phyloP scores from a whole-genome alignment of 2,888 invertebrate species.

The Rambutsinella grinnellia region DNA sequence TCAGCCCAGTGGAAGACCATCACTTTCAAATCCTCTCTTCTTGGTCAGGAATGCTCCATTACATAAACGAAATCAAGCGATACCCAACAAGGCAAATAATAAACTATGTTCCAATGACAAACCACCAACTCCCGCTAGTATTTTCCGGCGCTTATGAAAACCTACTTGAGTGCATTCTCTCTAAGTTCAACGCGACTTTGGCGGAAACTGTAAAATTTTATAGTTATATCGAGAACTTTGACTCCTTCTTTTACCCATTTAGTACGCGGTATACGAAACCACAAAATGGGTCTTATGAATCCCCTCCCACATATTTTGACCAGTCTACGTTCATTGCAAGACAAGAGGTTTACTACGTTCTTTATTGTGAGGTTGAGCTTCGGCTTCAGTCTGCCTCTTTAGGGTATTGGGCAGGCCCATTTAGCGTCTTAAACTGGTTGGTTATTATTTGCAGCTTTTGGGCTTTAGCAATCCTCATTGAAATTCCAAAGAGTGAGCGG shows the following conservation, averaged over 20 bases:
- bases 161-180: not conserved
- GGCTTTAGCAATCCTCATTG: not conserved
- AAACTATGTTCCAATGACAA: not conserved
- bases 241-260: not conserved
- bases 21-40: not conserved
- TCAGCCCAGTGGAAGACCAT: not conserved
- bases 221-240: not conserved
- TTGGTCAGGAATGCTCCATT: not conserved
- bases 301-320: not conserved
- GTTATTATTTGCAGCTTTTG: not conserved
- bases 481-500: not conserved
- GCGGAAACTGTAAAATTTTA: not conserved
- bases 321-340: not conserved
- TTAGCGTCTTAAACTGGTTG: not conserved
- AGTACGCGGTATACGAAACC: not conserved
- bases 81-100: not conserved
- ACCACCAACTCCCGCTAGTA: not conserved
- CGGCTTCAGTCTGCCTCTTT: not conserved
- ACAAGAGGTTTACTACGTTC: not conserved
- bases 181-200: not conserved
- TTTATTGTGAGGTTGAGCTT: not conserved
- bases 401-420: not conserved
- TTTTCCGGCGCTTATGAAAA: not conserved
- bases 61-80: not conserved
- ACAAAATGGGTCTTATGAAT: not conserved